These are phyloP conservation scores for Caenorhabditis sp. DNA, from an alignment of 2,888 invertebrate species.

Conservation along the genomic window DNA sequence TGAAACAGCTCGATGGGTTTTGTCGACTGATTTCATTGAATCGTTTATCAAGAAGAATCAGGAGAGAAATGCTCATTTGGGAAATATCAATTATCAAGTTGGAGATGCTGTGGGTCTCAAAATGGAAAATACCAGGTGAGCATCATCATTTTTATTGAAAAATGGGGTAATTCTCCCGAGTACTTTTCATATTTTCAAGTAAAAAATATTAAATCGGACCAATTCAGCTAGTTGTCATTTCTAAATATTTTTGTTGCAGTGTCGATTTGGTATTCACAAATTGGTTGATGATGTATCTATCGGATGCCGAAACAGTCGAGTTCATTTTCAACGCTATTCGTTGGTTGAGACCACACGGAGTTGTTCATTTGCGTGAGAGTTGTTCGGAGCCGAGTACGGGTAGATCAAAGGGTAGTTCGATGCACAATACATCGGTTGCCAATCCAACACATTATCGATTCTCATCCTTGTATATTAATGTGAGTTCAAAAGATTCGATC, in stretches of 20 bases:
- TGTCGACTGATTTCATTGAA: constrained; percentile 75
- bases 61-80: constrained; percentile 71
- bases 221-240: no score
- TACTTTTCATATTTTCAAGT: no score
- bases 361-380: constrained; percentile 75
- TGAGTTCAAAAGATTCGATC: constrained; percentile 18
- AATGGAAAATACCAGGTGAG: constrained; percentile 70
- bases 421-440: constrained; percentile 51
- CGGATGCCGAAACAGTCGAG: constrained; percentile 72
- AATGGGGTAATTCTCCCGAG: neutral
- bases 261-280: constrained; percentile 76
- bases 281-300: constrained; percentile 76
- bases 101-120: constrained; percentile 74
- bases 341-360: constrained; percentile 74
- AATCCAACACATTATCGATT: constrained; percentile 71
- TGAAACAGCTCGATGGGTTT: constrained; percentile 72
- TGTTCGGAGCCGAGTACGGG: constrained; percentile 75
- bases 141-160: neutral
- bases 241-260: constrained; percentile 64
- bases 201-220: no score
- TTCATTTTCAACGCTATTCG: constrained; percentile 73
- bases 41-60: constrained; percentile 74
- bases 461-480: constrained; percentile 66
- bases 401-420: constrained; percentile 47
- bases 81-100: constrained; percentile 73